Base-by-base conservation (phyloP, 2,797 vertebrate species). In the Odontamblyopus rebecca region DNA sequence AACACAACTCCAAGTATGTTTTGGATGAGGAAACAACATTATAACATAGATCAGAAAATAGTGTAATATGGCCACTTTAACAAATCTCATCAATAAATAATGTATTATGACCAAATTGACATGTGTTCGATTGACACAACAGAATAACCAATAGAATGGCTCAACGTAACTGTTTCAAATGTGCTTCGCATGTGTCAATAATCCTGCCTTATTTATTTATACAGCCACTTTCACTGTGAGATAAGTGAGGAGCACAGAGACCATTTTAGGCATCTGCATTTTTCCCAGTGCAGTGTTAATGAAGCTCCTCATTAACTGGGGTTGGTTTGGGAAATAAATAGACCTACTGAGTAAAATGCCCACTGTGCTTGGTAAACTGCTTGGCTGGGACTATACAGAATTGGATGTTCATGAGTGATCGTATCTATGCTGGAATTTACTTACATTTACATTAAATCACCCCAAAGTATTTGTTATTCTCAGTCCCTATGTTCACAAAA, bases 301-400 rank as follows among this genome's bases (percentile, higher is more conserved):
- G 71, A 69, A 30, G 35, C 71, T 62, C 54, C 64, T 62, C 61
- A 67, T 78, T 77, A 75, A 82, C 71, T 61, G 19, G 13, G 13
- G 59, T 69, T 73, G 41, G 59, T 67, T 71, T 74, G 72, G 72
- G 70, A 74, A 72, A 77, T 72, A 75, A 76, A 69, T 64, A 69
- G 70, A 73, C n/a, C 54, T 29, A 6, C 9, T 73, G 60, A 69
- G 60, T 56, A 12, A 70, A 75, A 41, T 59, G 68, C 54, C 38
- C 26, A 53, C 15, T 32, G 44, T 51, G 69, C 51, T 66, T 73
- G 67, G 23, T 59, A 67, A 74, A 78, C 53, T 53, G 53, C 29
- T 16, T 38, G 51, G 71, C 19, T n/a, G 60, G 19, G 8, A 26
- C 54, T 23, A 3, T 26, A 56, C n/a, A 9, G 9, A 19, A 56